Evolutionary conservation across 2,113 vertebrate species (phyloP), one percentile per base, ranked within the genome.

Genomic region (Bostrychus sinensis): DNA sequence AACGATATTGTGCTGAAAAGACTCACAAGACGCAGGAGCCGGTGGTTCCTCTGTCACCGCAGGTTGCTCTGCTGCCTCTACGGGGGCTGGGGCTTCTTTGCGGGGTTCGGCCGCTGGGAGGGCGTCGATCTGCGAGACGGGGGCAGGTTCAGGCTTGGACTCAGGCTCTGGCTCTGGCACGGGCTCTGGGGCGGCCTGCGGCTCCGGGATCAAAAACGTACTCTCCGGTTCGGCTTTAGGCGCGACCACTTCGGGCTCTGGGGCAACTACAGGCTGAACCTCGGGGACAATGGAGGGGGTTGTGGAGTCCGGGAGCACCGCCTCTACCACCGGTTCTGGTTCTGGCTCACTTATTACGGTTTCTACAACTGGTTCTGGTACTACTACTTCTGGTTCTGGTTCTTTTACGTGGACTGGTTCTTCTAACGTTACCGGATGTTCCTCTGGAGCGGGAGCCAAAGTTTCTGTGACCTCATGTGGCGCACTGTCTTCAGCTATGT

Each of bases 21-120:
- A 87, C 90, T 90, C 64, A 92, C 90, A 82, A 6, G 88, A 80
- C 53, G 84, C 73, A 19, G 86, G 84, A 82, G 88, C 80, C 54
- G 73, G 55, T 74, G 80, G 20, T 79, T 76, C 60, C 67, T 84
- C 77, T 54, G 72, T 84, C 73, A 62, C 79, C 61, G 82, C 70
- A 57, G 81, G 70, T 68, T 48, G 62, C 66, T 70, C 67, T 77
- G 72, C 74, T 72, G 74, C 76, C 66, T 83, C 81, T 79, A 77
- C 79, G 59, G 82, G 63, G 71, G 85, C 48, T 80, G 86, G 70
- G 12, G 83, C 67, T 81, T 63, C 66, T 78, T 48, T 72, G 64
- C 62, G 69, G 75, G 87, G 48, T 60, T 82, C 81, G 11, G 66
- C 66, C 45, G 50, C 72, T n/a, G 78, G 82, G 86, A 82, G 83